Conservation (phyloP, 2,113 vertebrate genomes). For the Paratilapia polleni region DNA sequence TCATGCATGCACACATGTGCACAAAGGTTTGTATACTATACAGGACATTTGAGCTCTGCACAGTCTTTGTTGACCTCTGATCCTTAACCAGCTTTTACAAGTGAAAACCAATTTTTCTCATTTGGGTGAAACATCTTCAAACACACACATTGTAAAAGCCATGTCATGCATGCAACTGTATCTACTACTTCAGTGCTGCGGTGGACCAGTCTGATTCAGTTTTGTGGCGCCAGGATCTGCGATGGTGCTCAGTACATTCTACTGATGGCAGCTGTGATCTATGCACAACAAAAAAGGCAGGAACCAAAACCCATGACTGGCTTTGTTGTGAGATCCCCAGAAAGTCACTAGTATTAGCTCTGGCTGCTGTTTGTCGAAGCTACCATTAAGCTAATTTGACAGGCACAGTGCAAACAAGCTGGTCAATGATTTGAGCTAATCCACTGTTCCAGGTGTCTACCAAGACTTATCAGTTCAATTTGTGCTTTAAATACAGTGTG, state of each 20-base stretch:
- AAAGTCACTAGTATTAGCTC: slow-evolving; percentile 10
- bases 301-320: not conserved
- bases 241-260: not conserved
- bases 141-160: not conserved
- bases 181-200: not conserved
- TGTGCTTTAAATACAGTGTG: too few species aligned
- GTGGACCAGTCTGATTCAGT: not conserved
- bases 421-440: not conserved
- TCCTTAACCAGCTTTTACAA: not conserved
- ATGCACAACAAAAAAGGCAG: not conserved
- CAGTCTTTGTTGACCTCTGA: not conserved
- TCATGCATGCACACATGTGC: not conserved
- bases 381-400: not conserved
- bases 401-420: not conserved
- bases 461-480: too few species aligned
- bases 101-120: not conserved
- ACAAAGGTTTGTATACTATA: not conserved
- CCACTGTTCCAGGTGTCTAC: not conserved
- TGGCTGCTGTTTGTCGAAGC: not conserved
- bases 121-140: not conserved
- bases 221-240: not conserved
- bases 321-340: slow-evolving; percentile 30
- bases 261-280: not conserved
- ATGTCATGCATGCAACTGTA: not conserved
- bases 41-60: not conserved